Evolutionary conservation across 2,113 vertebrate species (phyloP), one percentile per base, ranked within the genome.

Genomic region (Gadus chalcogrammus): DNA sequence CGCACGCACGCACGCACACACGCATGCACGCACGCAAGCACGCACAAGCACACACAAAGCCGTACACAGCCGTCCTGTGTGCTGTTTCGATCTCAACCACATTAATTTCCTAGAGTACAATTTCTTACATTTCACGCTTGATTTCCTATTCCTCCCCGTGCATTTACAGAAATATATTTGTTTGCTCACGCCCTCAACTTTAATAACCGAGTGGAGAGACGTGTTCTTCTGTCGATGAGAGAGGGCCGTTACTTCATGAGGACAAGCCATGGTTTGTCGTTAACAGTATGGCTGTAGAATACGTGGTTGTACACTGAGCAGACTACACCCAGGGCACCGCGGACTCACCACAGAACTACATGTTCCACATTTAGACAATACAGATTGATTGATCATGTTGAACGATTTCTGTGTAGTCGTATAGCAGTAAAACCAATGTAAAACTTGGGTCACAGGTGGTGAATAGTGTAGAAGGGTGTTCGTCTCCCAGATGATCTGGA

Each of bases 71-170:
- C 52, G 61, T 72, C 68, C 69, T 17, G 0, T 15, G n/a, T 18
- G 9, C 66, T 70, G 68, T 79, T 80, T 80, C 80, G 84, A 72
- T 82, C 81, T 79, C 31, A 76, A 70, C 65, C 76, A 73, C 79
- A 72, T 64, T 78, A 76, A 83, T 81, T 81, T 79, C 77, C 69
- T 31, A 62, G 61, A 78, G 74, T 83, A 76, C 66, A 52, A 76
- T 80, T 67, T 48, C 61, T 59, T 72, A 73, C 76, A 86, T 90
- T 87, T 87, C 84, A 88, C 58, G 74, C 84, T 78, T 84, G 80
- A 80, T 85, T 88, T 84, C 76, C 70, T 53, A 56, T 83, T 82
- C 78, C 82, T 83, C 60, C 78, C 12, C 42, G 42, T 9, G 71
- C 72, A 67, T 81, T 87, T 79, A 70, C 73, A 52, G 73, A 73